These are phyloP conservation scores for Champsocephalus gunnari DNA, from an alignment of 2,797 vertebrate genomes.

Conservation along the genomic window DNA sequence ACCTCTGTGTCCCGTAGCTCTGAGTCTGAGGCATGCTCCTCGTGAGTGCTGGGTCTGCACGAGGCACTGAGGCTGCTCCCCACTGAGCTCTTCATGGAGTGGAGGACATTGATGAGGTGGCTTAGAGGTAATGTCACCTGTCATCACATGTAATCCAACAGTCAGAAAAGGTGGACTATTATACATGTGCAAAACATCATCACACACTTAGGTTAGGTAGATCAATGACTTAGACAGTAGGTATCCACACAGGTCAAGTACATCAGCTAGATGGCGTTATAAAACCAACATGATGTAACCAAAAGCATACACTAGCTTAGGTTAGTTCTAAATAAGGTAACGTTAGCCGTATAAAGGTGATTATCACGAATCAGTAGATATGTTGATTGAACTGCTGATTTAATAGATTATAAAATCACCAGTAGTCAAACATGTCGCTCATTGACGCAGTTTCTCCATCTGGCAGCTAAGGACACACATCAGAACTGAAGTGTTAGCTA, in stretches of 20 bases:
- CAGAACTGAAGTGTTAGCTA: not conserved
- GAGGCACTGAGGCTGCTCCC: slow-evolving; percentile 51
- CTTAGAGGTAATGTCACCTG: slow-evolving; percentile 96
- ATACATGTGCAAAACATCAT: not conserved
- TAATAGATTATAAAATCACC: not conserved
- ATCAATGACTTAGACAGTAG: too few relatives aligned
- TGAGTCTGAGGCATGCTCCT: slow-evolving; percentile 83
- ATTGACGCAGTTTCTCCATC: slow-evolving; percentile 42
- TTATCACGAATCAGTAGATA: not conserved
- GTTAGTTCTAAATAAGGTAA: not conserved
- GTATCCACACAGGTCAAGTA: too few relatives aligned
- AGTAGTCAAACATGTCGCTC: not conserved
- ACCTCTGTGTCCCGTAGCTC: slow-evolving; percentile 89
- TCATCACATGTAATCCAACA: slow-evolving; percentile 11
- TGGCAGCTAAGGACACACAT: slow-evolving; percentile 16
- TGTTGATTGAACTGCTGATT: not conserved
- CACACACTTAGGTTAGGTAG: not conserved
- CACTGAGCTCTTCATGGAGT: slow-evolving; percentile 89
- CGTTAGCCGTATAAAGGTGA: not conserved
- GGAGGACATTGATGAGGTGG: slow-evolving; percentile 95
- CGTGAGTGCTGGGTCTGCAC: slow-evolving; percentile 77
- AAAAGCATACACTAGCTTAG: not conserved
- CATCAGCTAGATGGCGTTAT: not conserved
- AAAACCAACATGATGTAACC: slow-evolving; percentile 11
- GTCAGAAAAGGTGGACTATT: not conserved